Percentiles rank a stretch among this genome's conserved stretches.
These are phyloP conservation scores for Cyprinodon tularosa DNA, from an alignment of 2,113 vertebrate species.

Conservation along the genomic window DNA sequence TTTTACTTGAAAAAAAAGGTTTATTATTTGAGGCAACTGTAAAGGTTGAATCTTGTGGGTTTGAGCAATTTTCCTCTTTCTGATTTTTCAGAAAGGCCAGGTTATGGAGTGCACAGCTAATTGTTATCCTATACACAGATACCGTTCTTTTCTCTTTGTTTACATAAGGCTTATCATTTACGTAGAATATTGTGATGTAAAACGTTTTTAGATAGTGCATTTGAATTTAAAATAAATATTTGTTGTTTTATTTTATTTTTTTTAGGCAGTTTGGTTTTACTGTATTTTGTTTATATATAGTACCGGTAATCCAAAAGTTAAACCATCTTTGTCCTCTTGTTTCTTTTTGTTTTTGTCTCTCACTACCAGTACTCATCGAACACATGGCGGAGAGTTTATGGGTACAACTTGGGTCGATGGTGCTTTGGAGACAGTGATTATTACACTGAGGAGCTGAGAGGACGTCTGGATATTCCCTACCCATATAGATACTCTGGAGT, in stretches of 20 bases:
- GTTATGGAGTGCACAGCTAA: not conserved
- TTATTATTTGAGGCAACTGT: not conserved
- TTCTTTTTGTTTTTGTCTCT: not conserved
- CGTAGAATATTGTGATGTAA: not conserved
- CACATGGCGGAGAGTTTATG: not conserved
- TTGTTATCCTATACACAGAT: not conserved
- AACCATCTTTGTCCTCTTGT: not conserved
- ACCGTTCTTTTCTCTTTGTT: not conserved
- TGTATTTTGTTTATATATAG: not conserved
- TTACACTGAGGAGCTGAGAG: not conserved
- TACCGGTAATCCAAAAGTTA: not conserved
- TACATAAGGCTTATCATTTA: not conserved
- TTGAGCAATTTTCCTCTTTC: no score
- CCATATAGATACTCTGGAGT: conserved; percentile 45
- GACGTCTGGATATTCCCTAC: not conserved
- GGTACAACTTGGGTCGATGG: not conserved
- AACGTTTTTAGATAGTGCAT: not conserved
- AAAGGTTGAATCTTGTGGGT: no score
- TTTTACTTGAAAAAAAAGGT: no score
- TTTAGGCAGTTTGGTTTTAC: not conserved
- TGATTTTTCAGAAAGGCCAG: not conserved
- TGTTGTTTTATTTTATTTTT: not conserved
- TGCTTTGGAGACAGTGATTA: not conserved
- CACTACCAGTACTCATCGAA: conserved; percentile 41
- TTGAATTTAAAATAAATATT: not conserved